Evolutionary conservation across 2,113 vertebrate species (phyloP).

Genomic region (Podarcis muralis): DNA sequence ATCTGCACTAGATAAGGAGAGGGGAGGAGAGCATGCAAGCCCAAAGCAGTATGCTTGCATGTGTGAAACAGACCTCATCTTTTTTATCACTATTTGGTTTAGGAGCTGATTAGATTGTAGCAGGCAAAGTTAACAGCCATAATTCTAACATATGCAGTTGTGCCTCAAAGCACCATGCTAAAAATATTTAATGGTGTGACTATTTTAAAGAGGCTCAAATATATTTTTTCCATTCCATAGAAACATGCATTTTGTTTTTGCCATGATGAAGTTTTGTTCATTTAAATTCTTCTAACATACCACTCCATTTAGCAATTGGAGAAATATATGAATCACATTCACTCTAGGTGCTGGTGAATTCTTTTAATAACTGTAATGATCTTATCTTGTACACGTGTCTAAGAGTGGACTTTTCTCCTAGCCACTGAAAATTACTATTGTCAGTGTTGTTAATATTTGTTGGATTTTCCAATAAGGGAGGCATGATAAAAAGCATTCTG

Average conservation of each 20-base stretch:
- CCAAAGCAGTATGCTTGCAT: neutral
- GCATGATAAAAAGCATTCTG: constrained; percentile 21
- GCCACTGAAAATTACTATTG: neutral
- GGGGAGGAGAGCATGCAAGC: neutral
- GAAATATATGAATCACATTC: constrained; percentile 35
- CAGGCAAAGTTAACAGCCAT: neutral
- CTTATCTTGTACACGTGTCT: constrained; percentile 15
- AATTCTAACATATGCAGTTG: neutral
- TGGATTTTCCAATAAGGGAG: constrained; percentile 16
- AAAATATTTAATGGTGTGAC: neutral
- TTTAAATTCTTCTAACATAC: constrained; percentile 45
- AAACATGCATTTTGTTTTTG: constrained; percentile 39
- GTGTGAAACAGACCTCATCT: neutral
- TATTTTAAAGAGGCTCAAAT: constrained; percentile 5
- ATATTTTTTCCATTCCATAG: constrained; percentile 20
- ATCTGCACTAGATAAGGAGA: neutral
- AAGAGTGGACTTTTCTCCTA: neutral
- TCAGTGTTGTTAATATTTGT: constrained; percentile 33
- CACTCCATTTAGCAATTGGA: constrained; percentile 37
- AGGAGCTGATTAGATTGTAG: neutral
- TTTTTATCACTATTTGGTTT: neutral
- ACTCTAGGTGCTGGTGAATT: constrained; percentile 28
- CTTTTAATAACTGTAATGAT: constrained; percentile 18
- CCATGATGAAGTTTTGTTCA: constrained; percentile 26
- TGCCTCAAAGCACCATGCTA: neutral